These are phyloP conservation scores for Typhlomys cinereus DNA, from an alignment of 2,113 vertebrate genomes.

Conservation along the genomic window DNA sequence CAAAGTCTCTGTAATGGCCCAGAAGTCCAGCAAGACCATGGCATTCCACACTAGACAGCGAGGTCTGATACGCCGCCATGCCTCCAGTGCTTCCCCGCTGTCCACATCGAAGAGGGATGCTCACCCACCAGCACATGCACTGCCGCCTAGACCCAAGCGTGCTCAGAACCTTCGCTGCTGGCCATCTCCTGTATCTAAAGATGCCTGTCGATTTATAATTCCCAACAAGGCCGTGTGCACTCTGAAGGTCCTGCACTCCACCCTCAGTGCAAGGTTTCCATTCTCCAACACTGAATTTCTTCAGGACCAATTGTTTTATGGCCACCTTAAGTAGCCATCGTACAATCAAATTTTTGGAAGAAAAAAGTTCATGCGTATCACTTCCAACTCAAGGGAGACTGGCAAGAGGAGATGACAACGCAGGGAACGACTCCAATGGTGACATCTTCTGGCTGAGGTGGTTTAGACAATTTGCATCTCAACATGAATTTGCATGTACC, in stretches of 20 bases:
- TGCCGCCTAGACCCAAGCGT: neutral
- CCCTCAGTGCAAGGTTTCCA: neutral
- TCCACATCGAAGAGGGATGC: neutral
- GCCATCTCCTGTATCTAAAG: neutral
- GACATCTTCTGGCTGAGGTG: neutral
- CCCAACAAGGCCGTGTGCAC: neutral
- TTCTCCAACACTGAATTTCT: neutral
- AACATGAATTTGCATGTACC: neutral
- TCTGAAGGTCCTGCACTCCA: neutral
- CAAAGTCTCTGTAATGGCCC: neutral
- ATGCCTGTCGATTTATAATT: neutral
- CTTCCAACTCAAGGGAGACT: neutral
- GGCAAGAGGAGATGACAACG: neutral
- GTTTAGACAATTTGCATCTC: neutral
- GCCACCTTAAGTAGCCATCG: neutral
- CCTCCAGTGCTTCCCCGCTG: neutral
- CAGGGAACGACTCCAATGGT: neutral
- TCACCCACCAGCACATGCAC: neutral
- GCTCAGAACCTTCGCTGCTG: neutral
- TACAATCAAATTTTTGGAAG: neutral
- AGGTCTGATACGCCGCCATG: too few species aligned
- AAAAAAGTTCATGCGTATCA: neutral
- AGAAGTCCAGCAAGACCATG: neutral
- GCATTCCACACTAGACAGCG: neutral
- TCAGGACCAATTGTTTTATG: neutral